A percentile compares a stretch with the other conserved stretches of the same genome.
Evolutionary conservation across 1,140 invertebrate species (phyloP).

Genomic region (Papilio polytes): DNA sequence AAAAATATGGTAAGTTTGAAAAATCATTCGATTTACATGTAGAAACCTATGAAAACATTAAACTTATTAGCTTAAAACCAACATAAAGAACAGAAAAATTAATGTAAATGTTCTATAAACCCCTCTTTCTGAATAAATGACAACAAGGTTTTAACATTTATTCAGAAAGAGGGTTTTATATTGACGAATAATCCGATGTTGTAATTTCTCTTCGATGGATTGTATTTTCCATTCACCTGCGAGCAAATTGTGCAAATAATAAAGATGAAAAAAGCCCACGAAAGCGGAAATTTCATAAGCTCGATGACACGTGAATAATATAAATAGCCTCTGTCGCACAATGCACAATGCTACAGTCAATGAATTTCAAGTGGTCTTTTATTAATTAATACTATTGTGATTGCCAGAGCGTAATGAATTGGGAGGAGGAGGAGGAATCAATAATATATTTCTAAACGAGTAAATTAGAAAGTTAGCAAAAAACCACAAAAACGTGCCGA

Average conservation of each 20-base stretch:
- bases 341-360: constrained; percentile 20
- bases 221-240: constrained; percentile 16
- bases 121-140: too few relatives aligned
- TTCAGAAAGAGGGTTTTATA: not conserved
- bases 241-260: constrained; percentile 30
- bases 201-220: constrained; percentile 10
- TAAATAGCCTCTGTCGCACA: constrained; percentile 14
- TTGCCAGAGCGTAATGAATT: not conserved
- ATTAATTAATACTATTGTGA: not conserved
- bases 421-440: not conserved
- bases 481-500: too few relatives aligned
- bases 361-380: not conserved
- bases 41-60: too few relatives aligned
- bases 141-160: constrained; percentile 12
- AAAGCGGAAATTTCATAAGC: constrained; percentile 37
- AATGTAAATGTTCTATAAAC: not conserved
- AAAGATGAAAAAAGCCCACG: constrained; percentile 29
- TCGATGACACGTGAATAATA: constrained; percentile 31
- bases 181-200: not conserved
- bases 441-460: too few relatives aligned
- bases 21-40: too few relatives aligned
- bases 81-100: not conserved
- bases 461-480: too few relatives aligned
- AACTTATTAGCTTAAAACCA: not conserved
- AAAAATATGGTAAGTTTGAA: too few relatives aligned